These are phyloP conservation scores for Trichogramma pretiosum DNA, from an alignment of 1,140 invertebrate genomes.

Conservation along the genomic window DNA sequence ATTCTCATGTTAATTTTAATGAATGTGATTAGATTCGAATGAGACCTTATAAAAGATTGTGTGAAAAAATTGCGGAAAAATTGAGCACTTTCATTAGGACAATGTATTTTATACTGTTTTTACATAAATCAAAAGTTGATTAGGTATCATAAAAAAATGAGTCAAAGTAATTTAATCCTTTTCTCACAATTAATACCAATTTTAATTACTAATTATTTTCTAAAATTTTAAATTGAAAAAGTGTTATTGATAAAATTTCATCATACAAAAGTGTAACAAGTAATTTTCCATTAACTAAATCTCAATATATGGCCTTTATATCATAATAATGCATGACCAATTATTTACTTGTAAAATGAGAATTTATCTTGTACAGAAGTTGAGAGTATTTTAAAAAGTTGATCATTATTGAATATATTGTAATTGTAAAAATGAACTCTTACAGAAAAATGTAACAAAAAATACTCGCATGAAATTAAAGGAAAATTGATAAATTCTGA, in stretches of 20 bases:
- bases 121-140: background rate
- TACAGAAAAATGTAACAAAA: background rate
- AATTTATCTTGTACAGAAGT: constrained; percentile 13
- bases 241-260: constrained; percentile 7
- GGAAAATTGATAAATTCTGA: background rate
- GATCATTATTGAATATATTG: constrained; percentile 9
- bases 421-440: background rate
- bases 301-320: constrained; percentile 7
- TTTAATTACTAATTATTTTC: background rate
- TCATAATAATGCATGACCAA: background rate
- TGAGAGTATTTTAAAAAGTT: constrained; percentile 8
- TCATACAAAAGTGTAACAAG: background rate
- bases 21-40: constrained; percentile 4
- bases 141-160: background rate
- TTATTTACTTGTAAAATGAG: background rate
- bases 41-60: background rate
- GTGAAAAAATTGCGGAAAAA: background rate
- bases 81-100: background rate
- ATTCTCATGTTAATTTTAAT: background rate
- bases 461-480: background rate
- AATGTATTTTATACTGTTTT: constrained; percentile 3
- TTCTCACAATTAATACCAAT: background rate
- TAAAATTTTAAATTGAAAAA: background rate
- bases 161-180: background rate
- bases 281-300: background rate